Conservation (phyloP, 2,888 invertebrate species). For the Rhopalosiphum nymphaeae region DNA sequence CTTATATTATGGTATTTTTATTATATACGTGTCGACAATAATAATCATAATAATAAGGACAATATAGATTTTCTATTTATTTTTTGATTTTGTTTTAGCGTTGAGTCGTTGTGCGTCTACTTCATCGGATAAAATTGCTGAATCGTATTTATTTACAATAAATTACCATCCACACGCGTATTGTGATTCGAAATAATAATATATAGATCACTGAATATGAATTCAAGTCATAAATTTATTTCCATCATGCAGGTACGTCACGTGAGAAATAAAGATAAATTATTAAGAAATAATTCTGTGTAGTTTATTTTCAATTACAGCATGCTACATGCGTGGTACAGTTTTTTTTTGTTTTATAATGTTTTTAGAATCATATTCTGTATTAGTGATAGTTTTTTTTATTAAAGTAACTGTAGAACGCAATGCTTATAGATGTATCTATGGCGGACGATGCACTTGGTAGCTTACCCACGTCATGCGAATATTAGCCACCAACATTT, state of each 20-base stretch:
- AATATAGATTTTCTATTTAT: neutral
- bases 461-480: too few relatives aligned
- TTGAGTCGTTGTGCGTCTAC: neutral
- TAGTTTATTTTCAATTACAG: neutral
- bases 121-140: neutral
- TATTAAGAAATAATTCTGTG: neutral
- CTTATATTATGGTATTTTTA: neutral
- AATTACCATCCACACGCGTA: neutral
- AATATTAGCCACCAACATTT: too few relatives aligned
- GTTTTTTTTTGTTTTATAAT: neutral
- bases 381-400: neutral
- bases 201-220: neutral
- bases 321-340: neutral
- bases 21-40: neutral
- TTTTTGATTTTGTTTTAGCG: neutral
- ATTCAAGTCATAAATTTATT: neutral
- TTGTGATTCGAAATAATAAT: neutral
- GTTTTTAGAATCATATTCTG: neutral
- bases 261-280: neutral
- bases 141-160: neutral
- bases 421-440: too few relatives aligned
- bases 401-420: too few relatives aligned
- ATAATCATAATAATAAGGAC: neutral
- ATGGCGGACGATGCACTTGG: too few relatives aligned
- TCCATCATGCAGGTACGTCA: neutral